These are phyloP conservation scores for Phyllotreta cruciferae DNA, from an alignment of 2,888 invertebrate species.

Conservation along the genomic window DNA sequence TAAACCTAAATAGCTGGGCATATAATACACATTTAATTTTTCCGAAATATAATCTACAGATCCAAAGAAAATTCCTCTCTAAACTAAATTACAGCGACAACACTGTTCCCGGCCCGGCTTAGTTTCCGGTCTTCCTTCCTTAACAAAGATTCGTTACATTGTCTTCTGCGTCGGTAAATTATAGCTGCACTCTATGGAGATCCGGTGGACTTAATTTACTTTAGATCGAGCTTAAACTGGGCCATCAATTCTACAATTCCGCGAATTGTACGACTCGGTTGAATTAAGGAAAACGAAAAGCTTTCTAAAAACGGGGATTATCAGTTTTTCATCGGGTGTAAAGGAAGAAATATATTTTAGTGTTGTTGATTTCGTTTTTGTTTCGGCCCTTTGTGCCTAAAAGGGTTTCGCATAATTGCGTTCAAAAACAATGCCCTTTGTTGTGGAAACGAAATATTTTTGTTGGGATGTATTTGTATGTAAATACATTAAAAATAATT, in stretches of 20 bases:
- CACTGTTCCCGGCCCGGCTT: constrained; percentile 20
- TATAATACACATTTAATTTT: no score
- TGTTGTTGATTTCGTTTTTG: constrained; percentile 7
- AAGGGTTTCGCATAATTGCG: constrained; percentile 10
- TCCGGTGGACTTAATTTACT: constrained; percentile 53
- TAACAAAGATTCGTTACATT: constrained; percentile 42
- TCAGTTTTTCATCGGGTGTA: constrained; percentile 37
- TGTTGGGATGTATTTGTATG: no score
- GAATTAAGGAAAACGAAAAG: constrained; percentile 30
- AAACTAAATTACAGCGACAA: constrained; percentile 23
- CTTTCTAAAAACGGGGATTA: constrained; percentile 36
- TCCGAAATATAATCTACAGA: constrained; percentile 12
- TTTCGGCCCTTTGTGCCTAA: constrained; percentile 3
- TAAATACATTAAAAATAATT: background rate
- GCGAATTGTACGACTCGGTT: constrained; percentile 45
- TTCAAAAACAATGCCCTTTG: background rate
- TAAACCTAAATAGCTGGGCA: no score
- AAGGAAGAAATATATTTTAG: constrained; percentile 28
- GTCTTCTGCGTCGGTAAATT: constrained; percentile 47
- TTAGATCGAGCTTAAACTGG: constrained; percentile 52
- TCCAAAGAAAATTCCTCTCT: constrained; percentile 20
- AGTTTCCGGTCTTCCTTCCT: constrained; percentile 17
- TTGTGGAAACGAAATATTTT: no score
- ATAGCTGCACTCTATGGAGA: constrained; percentile 52
- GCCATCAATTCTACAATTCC: constrained; percentile 51